Percentiles rank a stretch among this genome's conserved stretches.
Evolutionary conservation across 2,888 invertebrate genomes (phyloP).

Genomic region (Drosophila quinaria): DNA sequence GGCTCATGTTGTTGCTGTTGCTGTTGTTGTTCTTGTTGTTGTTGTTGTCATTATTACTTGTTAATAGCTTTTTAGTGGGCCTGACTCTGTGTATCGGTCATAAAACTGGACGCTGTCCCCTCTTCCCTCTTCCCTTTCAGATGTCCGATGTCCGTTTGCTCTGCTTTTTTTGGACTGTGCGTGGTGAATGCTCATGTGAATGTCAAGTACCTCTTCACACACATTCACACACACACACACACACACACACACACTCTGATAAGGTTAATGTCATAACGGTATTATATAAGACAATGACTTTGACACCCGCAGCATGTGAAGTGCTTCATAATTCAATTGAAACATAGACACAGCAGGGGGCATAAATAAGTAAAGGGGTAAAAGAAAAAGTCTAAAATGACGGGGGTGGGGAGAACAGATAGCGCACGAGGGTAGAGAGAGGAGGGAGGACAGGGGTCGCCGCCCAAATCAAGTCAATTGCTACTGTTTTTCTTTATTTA

Average conservation of each 20-base stretch:
- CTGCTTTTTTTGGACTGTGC: constrained; percentile 28
- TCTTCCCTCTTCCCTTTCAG: not conserved
- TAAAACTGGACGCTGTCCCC: constrained; percentile 59
- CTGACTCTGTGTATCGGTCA: constrained; percentile 64
- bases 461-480: constrained; percentile 3
- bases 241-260: constrained; percentile 45
- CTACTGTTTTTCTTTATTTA: not conserved
- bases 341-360: constrained; percentile 17
- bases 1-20: constrained; percentile 27
- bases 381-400: not conserved
- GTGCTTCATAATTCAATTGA: constrained; percentile 40
- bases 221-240: constrained; percentile 11
- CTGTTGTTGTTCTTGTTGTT: constrained; percentile 45
- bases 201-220: constrained; percentile 73
- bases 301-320: constrained; percentile 67
- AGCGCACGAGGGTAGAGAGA: too few relatives aligned
- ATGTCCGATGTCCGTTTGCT: constrained; percentile 1
- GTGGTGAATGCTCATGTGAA: constrained; percentile 57
- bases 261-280: constrained; percentile 77
- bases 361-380: not conserved
- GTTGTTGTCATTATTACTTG: constrained; percentile 75
- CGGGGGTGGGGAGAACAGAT: not conserved
- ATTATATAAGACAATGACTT: constrained; percentile 70
- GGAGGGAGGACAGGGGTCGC: not conserved
- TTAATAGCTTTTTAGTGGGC: constrained; percentile 73